Percentiles rank a stretch among this genome's conserved stretches.
Evolutionary conservation across 2,888 invertebrate genomes (phyloP).

Genomic region (Apamea epomidion): DNA sequence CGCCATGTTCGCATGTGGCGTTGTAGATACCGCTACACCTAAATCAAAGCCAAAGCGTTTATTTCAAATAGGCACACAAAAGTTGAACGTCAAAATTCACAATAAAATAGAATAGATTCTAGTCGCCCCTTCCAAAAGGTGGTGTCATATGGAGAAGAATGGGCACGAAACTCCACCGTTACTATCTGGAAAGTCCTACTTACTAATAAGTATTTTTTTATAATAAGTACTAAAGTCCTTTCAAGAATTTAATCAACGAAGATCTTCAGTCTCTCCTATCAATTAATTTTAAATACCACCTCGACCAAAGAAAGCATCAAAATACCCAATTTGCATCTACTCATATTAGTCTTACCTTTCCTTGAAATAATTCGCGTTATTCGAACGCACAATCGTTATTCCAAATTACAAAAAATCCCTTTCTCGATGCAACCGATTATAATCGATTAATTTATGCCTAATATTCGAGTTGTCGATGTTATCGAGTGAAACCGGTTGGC

Average conservation of each 20-base stretch:
- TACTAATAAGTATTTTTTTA: too few species aligned
- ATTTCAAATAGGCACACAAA: too few species aligned
- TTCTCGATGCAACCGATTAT: conserved; percentile 73
- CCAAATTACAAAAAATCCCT: conserved; percentile 53
- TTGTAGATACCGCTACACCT: too few species aligned
- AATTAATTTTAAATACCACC: conserved; percentile 27
- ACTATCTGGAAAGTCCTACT: neutral
- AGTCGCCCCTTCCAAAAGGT: too few species aligned
- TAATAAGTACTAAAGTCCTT: conserved; percentile 17
- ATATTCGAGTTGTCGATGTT: conserved; percentile 76
- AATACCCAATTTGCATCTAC: conserved; percentile 32
- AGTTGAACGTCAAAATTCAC: too few species aligned
- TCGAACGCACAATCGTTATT: conserved; percentile 55
- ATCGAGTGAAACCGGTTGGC: conserved; percentile 75
- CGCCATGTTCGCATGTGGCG: too few species aligned
- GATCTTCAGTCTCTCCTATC: conserved; percentile 8
- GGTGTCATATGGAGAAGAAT: too few species aligned
- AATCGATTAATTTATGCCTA: conserved; percentile 86
- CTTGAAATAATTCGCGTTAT: conserved; percentile 29
- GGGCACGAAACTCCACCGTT: too few species aligned
- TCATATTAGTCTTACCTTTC: conserved; percentile 10
- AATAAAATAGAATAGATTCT: too few species aligned
- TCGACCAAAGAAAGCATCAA: conserved; percentile 2
- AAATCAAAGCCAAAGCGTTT: too few species aligned
- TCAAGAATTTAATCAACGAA: conserved; percentile 1